A percentile compares a stretch with the other conserved stretches of the same genome.
phyloP scores from a whole-genome alignment of 2,888 invertebrate species.

The Scaptomyza flava region DNA sequence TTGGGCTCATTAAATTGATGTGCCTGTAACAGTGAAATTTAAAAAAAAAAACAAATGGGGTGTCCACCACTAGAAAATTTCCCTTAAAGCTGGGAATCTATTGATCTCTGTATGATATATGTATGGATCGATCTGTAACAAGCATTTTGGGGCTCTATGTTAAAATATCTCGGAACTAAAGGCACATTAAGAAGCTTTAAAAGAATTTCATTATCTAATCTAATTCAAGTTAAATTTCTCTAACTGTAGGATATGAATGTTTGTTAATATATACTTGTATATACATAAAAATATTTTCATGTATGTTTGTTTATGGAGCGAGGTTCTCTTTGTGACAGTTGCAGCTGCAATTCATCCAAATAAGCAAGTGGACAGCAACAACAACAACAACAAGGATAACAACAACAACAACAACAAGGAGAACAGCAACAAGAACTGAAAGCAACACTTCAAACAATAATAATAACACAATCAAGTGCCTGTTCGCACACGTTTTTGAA shows the following conservation, averaged over 20 bases:
- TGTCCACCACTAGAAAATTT: no score
- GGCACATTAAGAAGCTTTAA: no score
- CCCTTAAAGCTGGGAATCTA: no score
- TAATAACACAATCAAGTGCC: constrained; percentile 78
- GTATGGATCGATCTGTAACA: no score
- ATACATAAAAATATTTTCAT: background rate
- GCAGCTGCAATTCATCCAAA: constrained; percentile 73
- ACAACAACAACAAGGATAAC: constrained; percentile 2
- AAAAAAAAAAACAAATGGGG: no score
- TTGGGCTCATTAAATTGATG: background rate
- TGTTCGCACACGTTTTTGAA: constrained; percentile 73
- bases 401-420: constrained; percentile 5
- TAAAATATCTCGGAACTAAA: no score
- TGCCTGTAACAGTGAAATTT: no score
- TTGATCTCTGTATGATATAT: no score
- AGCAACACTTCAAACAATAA: constrained; percentile 80
- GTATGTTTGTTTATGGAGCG: background rate
- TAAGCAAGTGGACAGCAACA: constrained; percentile 59
- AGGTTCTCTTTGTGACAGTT: constrained; percentile 51
- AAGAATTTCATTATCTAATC: no score
- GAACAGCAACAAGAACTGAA: constrained; percentile 42
- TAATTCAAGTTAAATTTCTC: background rate
- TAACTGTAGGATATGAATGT: background rate
- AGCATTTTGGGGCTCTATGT: no score
- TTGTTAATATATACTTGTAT: background rate